Conservation (phyloP, 2,113 vertebrate genomes). For the Clupea harengus region DNA sequence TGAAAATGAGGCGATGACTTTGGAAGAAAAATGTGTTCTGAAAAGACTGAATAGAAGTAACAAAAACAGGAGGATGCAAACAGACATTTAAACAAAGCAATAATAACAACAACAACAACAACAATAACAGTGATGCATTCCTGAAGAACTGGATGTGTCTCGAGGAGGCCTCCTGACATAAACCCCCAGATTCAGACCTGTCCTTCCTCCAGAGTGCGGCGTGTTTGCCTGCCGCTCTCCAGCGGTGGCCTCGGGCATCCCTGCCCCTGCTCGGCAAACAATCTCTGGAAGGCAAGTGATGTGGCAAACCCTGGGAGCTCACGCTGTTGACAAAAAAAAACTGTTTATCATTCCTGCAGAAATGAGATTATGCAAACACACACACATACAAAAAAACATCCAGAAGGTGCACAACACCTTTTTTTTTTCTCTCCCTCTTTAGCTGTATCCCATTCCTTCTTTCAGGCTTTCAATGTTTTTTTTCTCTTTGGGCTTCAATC, state of each 20-base stretch:
- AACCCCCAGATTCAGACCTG: background rate
- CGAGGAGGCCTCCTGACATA: background rate
- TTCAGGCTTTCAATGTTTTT: background rate
- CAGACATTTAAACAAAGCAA: background rate
- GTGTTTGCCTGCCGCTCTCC: background rate
- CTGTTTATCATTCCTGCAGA: constrained; percentile 1
- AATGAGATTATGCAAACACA: constrained; percentile 27
- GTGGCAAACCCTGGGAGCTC: constrained; percentile 12
- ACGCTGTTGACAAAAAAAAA: background rate
- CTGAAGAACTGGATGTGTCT: background rate
- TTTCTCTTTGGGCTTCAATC: background rate
- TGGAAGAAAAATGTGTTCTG: background rate
- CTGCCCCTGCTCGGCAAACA: background rate
- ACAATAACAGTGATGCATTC: background rate
- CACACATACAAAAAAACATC: background rate
- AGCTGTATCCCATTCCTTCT: background rate
- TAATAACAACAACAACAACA: background rate
- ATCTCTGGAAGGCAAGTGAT: background rate
- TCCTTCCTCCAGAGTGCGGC: background rate
- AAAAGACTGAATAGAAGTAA: background rate
- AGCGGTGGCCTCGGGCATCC: background rate
- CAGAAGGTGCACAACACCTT: background rate
- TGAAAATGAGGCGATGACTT: background rate
- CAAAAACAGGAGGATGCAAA: background rate
- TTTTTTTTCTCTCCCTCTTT: background rate